Percentiles rank a stretch among this genome's conserved stretches.
Evolutionary conservation across 2,888 invertebrate genomes (phyloP).

Genomic region (Eulithis prunata): DNA sequence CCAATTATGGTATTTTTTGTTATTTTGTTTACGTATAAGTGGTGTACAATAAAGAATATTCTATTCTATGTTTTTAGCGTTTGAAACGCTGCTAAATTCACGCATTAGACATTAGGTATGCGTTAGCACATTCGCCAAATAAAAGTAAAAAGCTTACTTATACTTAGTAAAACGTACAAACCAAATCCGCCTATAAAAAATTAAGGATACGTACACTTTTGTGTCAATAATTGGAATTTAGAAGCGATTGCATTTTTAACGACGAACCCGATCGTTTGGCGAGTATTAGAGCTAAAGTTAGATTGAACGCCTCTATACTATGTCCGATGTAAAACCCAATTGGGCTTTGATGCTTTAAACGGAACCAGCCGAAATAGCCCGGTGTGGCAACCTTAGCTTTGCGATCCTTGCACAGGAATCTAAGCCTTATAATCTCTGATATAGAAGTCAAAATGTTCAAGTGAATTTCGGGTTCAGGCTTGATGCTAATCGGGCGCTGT

Average conservation of each 20-base stretch:
- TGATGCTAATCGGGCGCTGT: slow-evolving; percentile 74
- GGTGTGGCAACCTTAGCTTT: slow-evolving; percentile 39
- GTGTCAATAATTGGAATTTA: slow-evolving; percentile 26
- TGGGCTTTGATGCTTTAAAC: slow-evolving; percentile 78
- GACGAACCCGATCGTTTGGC: slow-evolving; percentile 48
- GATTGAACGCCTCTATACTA: slow-evolving; percentile 65
- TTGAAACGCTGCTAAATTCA: too few species aligned
- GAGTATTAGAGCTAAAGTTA: slow-evolving; percentile 67
- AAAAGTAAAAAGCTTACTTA: too few species aligned
- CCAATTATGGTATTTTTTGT: too few species aligned
- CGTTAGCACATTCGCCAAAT: too few species aligned
- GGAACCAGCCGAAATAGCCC: slow-evolving; percentile 69
- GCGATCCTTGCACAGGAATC: slow-evolving; percentile 20
- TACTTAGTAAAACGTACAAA: too few species aligned
- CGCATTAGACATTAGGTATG: too few species aligned
- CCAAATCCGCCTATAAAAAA: too few species aligned
- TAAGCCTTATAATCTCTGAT: slow-evolving; percentile 23
- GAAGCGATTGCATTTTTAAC: slow-evolving; percentile 35
- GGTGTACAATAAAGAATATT: too few species aligned
- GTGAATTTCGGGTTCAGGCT: slow-evolving; percentile 45
- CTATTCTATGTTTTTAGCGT: too few species aligned
- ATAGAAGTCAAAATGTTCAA: slow-evolving; percentile 19
- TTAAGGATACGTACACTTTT: background rate
- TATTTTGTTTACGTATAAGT: too few species aligned
- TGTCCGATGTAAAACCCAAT: slow-evolving; percentile 78